Conservation (phyloP, 2,888 invertebrate genomes). For the Tupiocoris notatus region DNA sequence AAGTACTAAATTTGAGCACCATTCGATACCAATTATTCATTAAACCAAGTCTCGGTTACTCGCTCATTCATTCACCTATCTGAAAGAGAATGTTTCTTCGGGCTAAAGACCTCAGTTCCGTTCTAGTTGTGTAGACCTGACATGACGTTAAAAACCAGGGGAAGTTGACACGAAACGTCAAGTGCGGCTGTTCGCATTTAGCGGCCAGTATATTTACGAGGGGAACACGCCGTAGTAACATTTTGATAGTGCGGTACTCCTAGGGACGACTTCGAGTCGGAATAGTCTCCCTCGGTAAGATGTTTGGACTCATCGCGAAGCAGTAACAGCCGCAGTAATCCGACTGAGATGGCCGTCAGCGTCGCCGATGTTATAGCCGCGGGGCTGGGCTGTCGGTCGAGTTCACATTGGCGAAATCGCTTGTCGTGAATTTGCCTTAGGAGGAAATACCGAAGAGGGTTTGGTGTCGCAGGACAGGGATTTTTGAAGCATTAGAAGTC, state of each 20-base stretch:
- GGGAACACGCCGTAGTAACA: not conserved
- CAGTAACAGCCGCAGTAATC: not conserved
- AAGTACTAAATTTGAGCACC: too few relatives aligned
- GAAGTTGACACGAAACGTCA: not conserved
- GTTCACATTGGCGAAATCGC: not conserved
- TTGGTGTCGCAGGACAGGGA: too few relatives aligned
- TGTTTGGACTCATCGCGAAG: not conserved
- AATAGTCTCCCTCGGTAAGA: not conserved
- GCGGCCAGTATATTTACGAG: not conserved
- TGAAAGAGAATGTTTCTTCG: too few relatives aligned
- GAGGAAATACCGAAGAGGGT: too few relatives aligned
- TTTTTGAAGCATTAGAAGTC: too few relatives aligned
- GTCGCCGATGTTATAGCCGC: not conserved
- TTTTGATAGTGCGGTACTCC: not conserved
- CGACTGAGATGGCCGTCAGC: not conserved
- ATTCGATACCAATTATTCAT: too few relatives aligned
- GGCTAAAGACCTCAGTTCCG: too few relatives aligned
- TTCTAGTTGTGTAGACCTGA: not conserved
- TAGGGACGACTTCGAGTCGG: not conserved
- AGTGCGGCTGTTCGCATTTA: not conserved
- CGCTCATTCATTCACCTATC: too few relatives aligned
- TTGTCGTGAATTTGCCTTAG: not conserved
- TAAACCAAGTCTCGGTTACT: too few relatives aligned
- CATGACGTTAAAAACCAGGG: not conserved
- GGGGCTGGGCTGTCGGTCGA: not conserved